Evolutionary conservation across 2,113 vertebrate genomes (phyloP).

Genomic region (Podocnemis expansa): DNA sequence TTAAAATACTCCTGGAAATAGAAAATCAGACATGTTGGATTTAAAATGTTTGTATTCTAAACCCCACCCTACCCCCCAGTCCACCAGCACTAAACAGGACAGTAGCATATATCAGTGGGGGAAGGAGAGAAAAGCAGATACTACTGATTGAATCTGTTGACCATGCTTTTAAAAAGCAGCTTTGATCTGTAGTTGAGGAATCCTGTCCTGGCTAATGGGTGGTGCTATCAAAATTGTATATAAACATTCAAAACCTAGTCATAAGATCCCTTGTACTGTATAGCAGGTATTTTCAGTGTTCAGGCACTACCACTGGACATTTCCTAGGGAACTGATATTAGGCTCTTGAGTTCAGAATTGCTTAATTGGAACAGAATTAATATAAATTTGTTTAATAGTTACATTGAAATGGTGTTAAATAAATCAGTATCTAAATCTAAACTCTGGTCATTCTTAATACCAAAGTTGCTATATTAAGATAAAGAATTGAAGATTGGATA

Average conservation of each 20-base stretch:
- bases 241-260: neutral
- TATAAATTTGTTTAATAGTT: neutral
- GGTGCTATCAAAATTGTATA: neutral
- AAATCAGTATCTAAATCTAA: neutral
- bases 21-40: neutral
- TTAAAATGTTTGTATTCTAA: neutral
- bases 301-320: neutral
- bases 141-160: neutral
- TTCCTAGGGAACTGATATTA: neutral
- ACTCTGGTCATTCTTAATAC: no score
- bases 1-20: neutral
- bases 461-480: neutral
- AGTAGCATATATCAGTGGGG: neutral
- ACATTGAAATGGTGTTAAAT: neutral
- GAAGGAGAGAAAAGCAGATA: neutral
- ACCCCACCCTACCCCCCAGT: neutral
- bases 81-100: neutral
- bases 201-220: neutral
- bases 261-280: neutral
- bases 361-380: neutral
- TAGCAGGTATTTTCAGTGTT: neutral
- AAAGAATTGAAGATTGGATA: neutral
- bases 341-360: neutral
- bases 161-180: neutral
- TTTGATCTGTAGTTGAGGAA: neutral